phyloP scores from a whole-genome alignment of 2,797 vertebrate genomes.

The Gymnopithys bicolor region DNA sequence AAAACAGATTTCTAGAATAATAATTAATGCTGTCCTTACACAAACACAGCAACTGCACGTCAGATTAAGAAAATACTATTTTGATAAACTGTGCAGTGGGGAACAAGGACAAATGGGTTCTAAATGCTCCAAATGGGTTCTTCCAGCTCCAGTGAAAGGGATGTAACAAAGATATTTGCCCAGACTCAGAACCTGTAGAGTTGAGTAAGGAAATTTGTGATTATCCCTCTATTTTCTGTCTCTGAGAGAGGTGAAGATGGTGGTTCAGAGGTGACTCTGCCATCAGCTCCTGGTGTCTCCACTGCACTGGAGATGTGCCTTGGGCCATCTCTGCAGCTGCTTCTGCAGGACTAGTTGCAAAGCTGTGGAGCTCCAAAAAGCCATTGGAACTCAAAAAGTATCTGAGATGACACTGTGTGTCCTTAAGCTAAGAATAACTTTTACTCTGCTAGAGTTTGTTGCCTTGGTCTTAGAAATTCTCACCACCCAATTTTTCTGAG shows the following conservation, averaged over 20 bases:
- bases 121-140: background rate
- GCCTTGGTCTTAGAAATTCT: background rate
- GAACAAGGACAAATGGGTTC: background rate
- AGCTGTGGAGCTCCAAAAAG: background rate
- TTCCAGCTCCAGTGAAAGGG: background rate
- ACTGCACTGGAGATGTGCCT: background rate
- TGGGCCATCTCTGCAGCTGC: background rate
- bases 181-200: background rate
- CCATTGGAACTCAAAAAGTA: background rate
- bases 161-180: background rate
- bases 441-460: background rate
- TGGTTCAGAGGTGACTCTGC: background rate
- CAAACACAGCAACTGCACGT: background rate
- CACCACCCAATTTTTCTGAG: background rate
- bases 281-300: background rate
- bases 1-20: background rate
- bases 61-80: background rate
- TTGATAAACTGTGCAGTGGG: background rate
- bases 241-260: background rate
- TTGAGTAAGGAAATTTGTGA: background rate
- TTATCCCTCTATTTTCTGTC: background rate
- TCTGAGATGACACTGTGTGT: background rate
- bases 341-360: background rate
- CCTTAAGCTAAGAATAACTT: background rate
- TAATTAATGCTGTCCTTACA: background rate